phyloP scores from a whole-genome alignment of 2,113 vertebrate species.

The Corvus moneduloides region DNA sequence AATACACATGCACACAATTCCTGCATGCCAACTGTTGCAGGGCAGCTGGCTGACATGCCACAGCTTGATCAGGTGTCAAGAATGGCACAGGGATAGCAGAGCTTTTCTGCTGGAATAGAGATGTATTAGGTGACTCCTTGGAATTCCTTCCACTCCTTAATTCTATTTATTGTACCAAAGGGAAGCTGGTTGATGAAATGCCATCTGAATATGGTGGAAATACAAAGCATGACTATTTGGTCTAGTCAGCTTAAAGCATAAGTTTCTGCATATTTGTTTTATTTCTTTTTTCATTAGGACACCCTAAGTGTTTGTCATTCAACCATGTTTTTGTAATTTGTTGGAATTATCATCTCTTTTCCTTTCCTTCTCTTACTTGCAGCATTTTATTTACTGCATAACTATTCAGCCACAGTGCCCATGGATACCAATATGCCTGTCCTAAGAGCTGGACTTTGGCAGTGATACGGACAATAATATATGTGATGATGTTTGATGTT shows the following conservation, averaged over 20 bases:
- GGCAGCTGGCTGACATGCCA: neutral
- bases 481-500: neutral
- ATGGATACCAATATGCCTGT: neutral
- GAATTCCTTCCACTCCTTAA: neutral
- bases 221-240: neutral
- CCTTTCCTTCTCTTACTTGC: neutral
- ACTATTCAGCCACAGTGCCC: neutral
- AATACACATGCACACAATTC: neutral
- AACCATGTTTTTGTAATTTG: neutral
- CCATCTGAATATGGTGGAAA: neutral
- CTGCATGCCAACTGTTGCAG: neutral
- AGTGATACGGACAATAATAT: neutral
- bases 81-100: neutral
- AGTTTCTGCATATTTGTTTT: neutral
- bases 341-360: neutral
- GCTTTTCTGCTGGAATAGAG: neutral
- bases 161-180: neutral
- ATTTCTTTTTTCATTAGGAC: neutral
- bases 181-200: neutral
- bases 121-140: neutral
- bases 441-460: neutral
- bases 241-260: neutral
- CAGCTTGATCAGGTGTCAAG: neutral
- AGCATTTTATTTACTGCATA: neutral
- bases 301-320: neutral